Evolutionary conservation across 2,888 invertebrate species (phyloP).

Genomic region (Drosophila conformis): DNA sequence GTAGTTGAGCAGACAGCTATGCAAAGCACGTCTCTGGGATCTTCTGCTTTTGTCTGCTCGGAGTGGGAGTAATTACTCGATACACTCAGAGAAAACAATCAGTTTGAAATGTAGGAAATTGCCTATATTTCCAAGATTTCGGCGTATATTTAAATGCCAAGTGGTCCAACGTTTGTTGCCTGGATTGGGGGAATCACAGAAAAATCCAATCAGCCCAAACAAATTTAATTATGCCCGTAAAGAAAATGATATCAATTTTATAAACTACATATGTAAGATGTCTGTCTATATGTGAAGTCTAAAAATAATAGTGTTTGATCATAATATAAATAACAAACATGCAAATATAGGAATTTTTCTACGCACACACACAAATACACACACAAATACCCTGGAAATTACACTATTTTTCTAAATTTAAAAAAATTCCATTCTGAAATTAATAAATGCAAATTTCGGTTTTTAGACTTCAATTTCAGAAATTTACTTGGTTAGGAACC

Average conservation of each 20-base stretch:
- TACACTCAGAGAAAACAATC: background rate
- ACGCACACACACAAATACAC: background rate
- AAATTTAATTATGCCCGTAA: background rate
- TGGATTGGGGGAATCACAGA: background rate
- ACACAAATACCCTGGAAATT: background rate
- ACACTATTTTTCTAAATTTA: background rate
- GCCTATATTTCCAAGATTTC: no score
- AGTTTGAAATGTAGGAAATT: no score
- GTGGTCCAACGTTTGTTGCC: no score
- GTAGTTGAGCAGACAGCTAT: background rate
- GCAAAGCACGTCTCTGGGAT: slow-evolving; percentile 18
- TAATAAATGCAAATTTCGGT: no score
- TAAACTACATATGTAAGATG: background rate
- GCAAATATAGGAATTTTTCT: background rate
- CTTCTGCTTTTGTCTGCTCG: slow-evolving; percentile 14
- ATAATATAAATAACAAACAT: background rate
- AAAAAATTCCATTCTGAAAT: no score
- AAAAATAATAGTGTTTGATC: background rate
- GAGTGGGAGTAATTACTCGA: slow-evolving; percentile 6
- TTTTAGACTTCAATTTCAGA: no score
- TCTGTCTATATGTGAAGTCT: background rate
- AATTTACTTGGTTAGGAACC: background rate
- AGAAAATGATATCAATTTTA: background rate
- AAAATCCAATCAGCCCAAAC: background rate
- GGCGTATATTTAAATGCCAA: no score